Conservation (phyloP, 2,797 vertebrate genomes). For the Ibycter americanus region DNA sequence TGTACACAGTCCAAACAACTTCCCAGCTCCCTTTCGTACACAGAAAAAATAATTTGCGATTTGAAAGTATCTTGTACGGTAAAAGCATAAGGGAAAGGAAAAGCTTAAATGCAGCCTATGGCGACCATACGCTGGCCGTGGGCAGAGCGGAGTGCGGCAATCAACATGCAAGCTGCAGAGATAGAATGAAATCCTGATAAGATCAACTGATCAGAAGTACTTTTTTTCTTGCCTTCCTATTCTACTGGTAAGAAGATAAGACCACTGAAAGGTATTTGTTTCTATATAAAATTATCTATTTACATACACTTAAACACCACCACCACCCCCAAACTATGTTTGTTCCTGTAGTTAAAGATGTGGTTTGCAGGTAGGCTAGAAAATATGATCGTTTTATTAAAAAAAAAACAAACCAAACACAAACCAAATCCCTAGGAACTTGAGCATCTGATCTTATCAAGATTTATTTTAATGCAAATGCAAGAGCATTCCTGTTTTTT, state of each 20-base stretch:
- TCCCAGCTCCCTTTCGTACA: neutral
- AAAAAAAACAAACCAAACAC: neutral
- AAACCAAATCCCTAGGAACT: neutral
- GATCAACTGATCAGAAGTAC: constrained; percentile 59
- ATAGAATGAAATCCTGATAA: constrained; percentile 64
- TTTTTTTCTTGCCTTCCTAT: neutral
- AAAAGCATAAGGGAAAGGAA: neutral
- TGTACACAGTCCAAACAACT: neutral
- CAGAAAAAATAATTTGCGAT: neutral
- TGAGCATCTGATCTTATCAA: constrained; percentile 54
- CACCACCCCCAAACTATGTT: neutral
- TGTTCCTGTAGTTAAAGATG: neutral
- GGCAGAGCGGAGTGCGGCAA: neutral
- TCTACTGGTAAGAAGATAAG: neutral
- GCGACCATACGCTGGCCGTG: accelerated
- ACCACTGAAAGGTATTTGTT: neutral
- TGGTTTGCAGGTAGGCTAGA: neutral
- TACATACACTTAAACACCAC: neutral
- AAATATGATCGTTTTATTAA: neutral
- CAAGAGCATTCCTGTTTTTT: neutral
- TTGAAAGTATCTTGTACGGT: neutral
- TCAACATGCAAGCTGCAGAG: constrained; percentile 51
- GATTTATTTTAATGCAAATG: constrained; percentile 22
- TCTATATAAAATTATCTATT: neutral
- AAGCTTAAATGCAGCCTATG: neutral